Conservation (phyloP, 2,113 vertebrate species). For the Bambusicola thoracicus region DNA sequence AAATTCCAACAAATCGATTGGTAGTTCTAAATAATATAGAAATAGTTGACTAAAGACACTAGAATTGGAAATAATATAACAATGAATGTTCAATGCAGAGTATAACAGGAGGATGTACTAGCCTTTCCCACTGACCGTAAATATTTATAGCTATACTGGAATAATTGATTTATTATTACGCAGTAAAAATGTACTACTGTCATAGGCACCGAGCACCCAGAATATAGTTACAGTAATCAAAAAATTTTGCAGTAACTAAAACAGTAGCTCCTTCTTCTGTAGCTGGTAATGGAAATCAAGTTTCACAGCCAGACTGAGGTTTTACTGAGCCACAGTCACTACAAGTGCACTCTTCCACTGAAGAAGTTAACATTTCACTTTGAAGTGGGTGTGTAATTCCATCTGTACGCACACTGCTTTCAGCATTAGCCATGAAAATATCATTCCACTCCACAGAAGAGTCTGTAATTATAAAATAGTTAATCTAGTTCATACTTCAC, state of each 20-base stretch:
- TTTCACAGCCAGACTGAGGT: slow-evolving; percentile 48
- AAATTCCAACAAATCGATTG: neutral
- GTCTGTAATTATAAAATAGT: slow-evolving; percentile 42
- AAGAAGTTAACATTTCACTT: slow-evolving; percentile 60
- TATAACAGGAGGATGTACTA: neutral
- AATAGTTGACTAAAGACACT: neutral
- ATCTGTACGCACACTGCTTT: neutral
- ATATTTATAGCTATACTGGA: neutral
- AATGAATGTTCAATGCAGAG: neutral
- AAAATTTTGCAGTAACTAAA: slow-evolving; percentile 85
- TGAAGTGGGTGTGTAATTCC: neutral
- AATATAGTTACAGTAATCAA: slow-evolving; percentile 63
- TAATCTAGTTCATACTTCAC: neutral
- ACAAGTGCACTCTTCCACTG: slow-evolving; percentile 74
- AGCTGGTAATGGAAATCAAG: slow-evolving; percentile 81
- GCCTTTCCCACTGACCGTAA: neutral
- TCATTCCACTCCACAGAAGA: slow-evolving; percentile 28
- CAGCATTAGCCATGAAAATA: neutral
- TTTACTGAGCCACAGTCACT: slow-evolving; percentile 65
- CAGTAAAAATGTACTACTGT: slow-evolving; percentile 18
- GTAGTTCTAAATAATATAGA: neutral
- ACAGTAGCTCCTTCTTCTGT: slow-evolving; percentile 82
- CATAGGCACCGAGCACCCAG: slow-evolving; percentile 26
- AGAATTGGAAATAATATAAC: neutral
- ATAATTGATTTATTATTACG: neutral